phyloP scores from a whole-genome alignment of 2,888 invertebrate genomes.

The Tholera decimalis region DNA sequence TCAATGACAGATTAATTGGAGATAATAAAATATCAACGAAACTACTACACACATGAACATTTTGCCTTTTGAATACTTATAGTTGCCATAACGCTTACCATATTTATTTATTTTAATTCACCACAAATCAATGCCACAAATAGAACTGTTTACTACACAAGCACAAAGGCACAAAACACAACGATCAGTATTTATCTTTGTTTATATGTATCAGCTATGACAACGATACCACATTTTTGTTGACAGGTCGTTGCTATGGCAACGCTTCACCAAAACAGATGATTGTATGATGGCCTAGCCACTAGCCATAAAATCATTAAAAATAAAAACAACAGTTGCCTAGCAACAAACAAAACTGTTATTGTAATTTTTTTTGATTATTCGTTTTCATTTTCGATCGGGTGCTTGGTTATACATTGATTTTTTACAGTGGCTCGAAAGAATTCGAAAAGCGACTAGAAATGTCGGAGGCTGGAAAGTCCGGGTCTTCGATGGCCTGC shows the following conservation, averaged over 20 bases:
- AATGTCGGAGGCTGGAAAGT: conserved; percentile 67
- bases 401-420: conserved; percentile 38
- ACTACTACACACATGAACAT: too few species aligned
- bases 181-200: conserved; percentile 65
- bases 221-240: conserved; percentile 65
- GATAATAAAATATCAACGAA: too few species aligned
- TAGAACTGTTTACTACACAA: conserved; percentile 22
- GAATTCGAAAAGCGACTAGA: conserved; percentile 30
- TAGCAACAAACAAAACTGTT: conserved; percentile 67
- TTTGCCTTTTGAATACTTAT: too few species aligned
- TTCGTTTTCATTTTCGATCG: conserved; percentile 47
- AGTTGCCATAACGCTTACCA: conserved; percentile 40
- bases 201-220: conserved; percentile 71
- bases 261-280: too few species aligned
- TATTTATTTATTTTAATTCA: conserved; percentile 21
- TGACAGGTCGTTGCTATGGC: conserved; percentile 70
- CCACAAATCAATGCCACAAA: background rate
- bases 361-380: conserved; percentile 50
- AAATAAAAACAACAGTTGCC: conserved; percentile 60
- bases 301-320: conserved; percentile 21
- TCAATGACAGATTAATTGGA: too few species aligned
- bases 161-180: background rate
- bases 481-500: conserved; percentile 67
- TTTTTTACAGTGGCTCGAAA: conserved; percentile 30
- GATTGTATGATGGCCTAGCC: too few species aligned